Conservation (phyloP, 2,888 invertebrate genomes). For the Pseudeuparius sepicola region DNA sequence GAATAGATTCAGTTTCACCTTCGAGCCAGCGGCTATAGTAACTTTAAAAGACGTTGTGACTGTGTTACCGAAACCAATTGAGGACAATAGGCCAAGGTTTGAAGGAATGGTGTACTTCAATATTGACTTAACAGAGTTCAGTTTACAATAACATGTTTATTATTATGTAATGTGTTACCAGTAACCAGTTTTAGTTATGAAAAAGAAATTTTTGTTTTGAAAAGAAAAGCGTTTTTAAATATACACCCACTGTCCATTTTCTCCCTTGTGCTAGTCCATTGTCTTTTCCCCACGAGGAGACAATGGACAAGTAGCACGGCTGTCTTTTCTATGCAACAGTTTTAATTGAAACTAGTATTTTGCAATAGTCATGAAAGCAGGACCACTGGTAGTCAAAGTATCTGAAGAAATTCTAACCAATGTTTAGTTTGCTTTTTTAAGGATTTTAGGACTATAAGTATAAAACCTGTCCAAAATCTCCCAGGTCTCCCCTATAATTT, state of each 20-base stretch:
- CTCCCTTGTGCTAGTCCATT: conserved; percentile 1
- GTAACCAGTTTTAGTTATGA: not conserved
- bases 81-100: conserved; percentile 15
- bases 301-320: too few relatives aligned
- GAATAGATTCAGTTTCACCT: conserved; percentile 2
- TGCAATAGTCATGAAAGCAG: too few relatives aligned
- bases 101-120: conserved; percentile 16
- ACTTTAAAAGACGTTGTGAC: conserved; percentile 11
- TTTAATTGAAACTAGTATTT: too few relatives aligned
- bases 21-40: conserved; percentile 8
- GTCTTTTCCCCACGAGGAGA: too few relatives aligned
- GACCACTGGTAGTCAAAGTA: too few relatives aligned
- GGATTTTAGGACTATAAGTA: too few relatives aligned
- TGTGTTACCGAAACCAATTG: conserved; percentile 13
- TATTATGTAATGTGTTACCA: not conserved
- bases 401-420: too few relatives aligned
- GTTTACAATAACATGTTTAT: not conserved
- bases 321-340: too few relatives aligned
- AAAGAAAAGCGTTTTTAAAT: conserved; percentile 1
- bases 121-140: conserved; percentile 10
- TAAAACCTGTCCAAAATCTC: too few relatives aligned
- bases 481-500: too few relatives aligned
- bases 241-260: conserved; percentile 1
- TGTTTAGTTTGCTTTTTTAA: too few relatives aligned
- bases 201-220: too few relatives aligned